These are phyloP conservation scores for Andrena camellia DNA, from an alignment of 2,888 invertebrate species.

Conservation along the genomic window DNA sequence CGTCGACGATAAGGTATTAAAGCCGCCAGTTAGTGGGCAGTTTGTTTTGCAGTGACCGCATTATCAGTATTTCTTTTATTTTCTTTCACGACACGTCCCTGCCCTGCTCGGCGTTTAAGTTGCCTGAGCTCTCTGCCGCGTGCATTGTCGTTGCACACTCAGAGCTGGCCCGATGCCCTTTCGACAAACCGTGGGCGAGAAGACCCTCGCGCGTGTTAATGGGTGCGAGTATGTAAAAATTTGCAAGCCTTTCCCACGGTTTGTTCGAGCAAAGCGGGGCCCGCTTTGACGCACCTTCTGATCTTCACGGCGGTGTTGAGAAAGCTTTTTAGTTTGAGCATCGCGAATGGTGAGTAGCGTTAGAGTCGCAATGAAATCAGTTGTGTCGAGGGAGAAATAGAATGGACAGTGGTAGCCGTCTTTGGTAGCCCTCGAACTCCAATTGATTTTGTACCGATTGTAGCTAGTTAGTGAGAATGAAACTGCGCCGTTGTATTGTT, in stretches of 20 bases:
- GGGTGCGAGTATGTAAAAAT: neutral
- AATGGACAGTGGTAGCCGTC: too few species aligned
- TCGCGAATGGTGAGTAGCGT: too few species aligned
- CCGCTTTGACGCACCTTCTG: neutral
- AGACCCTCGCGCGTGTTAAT: neutral
- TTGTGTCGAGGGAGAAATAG: too few species aligned
- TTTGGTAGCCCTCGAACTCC: too few species aligned
- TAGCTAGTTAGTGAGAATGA: too few species aligned
- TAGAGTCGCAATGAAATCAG: too few species aligned
- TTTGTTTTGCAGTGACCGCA: constrained; percentile 27
- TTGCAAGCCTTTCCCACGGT: neutral
- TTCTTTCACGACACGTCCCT: neutral
- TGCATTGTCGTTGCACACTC: neutral
- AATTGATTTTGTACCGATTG: too few species aligned
- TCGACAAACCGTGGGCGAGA: neutral
- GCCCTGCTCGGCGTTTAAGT: neutral
- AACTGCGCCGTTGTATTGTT: too few species aligned
- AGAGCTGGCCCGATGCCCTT: neutral
- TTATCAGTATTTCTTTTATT: constrained; percentile 6
- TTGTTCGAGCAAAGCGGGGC: neutral
- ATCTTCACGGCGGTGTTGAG: too few species aligned
- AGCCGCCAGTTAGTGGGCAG: constrained; percentile 3
- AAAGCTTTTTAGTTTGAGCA: too few species aligned
- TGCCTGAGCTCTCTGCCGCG: neutral
- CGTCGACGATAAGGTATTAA: constrained; percentile 83